Conservation (phyloP, 2,797 vertebrate species). For the Sebastes kiyomatsui region DNA sequence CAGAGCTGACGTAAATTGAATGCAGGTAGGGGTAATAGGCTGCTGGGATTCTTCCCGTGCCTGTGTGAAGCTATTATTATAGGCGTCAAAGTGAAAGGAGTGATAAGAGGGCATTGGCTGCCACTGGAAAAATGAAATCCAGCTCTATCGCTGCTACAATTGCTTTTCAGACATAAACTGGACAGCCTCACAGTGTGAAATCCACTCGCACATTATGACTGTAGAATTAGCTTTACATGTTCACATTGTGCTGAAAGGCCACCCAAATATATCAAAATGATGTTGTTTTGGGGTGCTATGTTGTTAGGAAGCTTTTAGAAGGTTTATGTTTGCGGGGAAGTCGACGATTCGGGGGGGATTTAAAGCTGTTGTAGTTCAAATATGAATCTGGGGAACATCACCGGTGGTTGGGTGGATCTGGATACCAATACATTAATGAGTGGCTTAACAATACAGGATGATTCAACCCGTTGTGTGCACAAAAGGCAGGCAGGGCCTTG, state of each 20-base stretch:
- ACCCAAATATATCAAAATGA: neutral
- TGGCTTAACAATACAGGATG: slow-evolving; percentile 29
- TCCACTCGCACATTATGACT: slow-evolving; percentile 19
- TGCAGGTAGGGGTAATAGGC: slow-evolving; percentile 57
- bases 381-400: slow-evolving; percentile 8
- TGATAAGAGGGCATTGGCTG: slow-evolving; percentile 51
- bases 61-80: slow-evolving; percentile 59
- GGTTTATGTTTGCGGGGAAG: slow-evolving; percentile 25
- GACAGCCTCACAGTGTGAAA: slow-evolving; percentile 42
- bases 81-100: slow-evolving; percentile 59
- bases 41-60: slow-evolving; percentile 50
- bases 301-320: slow-evolving; percentile 24
- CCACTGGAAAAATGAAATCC: slow-evolving; percentile 55
- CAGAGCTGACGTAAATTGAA: slow-evolving; percentile 44
- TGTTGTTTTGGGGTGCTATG: slow-evolving; percentile 10
- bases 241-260: neutral
- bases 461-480: slow-evolving; percentile 37
- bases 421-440: slow-evolving; percentile 46
- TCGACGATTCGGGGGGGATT: slow-evolving; percentile 3
- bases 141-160: slow-evolving; percentile 41
- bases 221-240: slow-evolving; percentile 33
- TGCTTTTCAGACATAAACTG: slow-evolving; percentile 51
- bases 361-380: slow-evolving; percentile 27
- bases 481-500: slow-evolving; percentile 33
- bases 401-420: slow-evolving; percentile 51